These are phyloP conservation scores for Tigriopus californicus DNA, from an alignment of 2,888 invertebrate genomes.

Conservation along the genomic window DNA sequence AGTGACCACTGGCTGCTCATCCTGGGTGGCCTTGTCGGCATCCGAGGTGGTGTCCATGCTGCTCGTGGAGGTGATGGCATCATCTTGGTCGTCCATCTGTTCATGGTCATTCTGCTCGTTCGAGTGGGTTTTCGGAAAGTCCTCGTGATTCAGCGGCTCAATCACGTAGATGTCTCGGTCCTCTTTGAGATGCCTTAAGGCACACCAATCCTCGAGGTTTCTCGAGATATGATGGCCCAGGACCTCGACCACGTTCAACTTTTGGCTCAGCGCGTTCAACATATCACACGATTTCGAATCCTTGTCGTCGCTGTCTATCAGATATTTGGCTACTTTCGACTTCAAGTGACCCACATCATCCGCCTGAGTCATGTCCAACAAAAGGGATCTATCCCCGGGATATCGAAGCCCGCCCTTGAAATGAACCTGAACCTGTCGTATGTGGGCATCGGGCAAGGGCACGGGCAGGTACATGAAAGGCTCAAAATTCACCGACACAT, in stretches of 20 bases:
- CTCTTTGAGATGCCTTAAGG: constrained; percentile 17
- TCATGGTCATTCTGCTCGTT: neutral
- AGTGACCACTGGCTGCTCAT: neutral
- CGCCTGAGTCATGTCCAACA: constrained; percentile 36
- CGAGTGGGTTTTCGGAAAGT: neutral
- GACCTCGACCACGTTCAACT: constrained; percentile 38
- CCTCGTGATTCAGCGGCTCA: neutral
- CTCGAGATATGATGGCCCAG: constrained; percentile 38
- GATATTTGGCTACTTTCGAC: constrained; percentile 28
- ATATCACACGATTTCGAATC: too few relatives aligned
- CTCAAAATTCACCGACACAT: constrained; percentile 42
- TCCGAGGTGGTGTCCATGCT: neutral
- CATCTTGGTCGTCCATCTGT: neutral
- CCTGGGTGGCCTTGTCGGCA: too few relatives aligned
- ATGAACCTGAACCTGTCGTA: constrained; percentile 33
- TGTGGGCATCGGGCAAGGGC: constrained; percentile 41
- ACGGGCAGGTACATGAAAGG: constrained; percentile 48
- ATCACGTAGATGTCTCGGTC: constrained; percentile 4
- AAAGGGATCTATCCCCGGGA: neutral
- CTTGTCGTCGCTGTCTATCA: too few relatives aligned
- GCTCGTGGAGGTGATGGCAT: neutral
- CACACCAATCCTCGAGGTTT: constrained; percentile 30
- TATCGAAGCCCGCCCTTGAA: neutral
- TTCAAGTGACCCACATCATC: constrained; percentile 37
- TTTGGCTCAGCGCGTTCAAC: constrained; percentile 19